Conservation (phyloP, 1,140 invertebrate species). For the Ceratosolen solmsi region DNA sequence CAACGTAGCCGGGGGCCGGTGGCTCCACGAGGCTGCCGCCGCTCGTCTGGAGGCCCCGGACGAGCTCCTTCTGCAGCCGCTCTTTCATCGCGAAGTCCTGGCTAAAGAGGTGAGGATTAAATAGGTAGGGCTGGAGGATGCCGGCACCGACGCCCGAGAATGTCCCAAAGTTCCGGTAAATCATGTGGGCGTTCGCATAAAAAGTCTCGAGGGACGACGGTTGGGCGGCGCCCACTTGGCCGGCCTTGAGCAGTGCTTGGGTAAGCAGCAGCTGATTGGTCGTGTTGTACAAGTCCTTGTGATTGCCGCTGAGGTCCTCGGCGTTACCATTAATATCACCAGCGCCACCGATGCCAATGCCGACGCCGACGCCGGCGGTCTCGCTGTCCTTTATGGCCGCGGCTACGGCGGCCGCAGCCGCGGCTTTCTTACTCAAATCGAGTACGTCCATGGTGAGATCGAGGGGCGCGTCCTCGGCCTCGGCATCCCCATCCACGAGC, state of each 20-base stretch:
- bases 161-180: conserved; percentile 71
- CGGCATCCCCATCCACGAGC: neutral
- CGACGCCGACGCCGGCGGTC: neutral
- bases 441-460: conserved; percentile 87
- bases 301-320: conserved; percentile 50
- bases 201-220: conserved; percentile 70
- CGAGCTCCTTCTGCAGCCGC: conserved; percentile 78
- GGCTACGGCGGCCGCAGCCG: conserved; percentile 60
- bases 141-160: conserved; percentile 61
- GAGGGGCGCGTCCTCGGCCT: conserved; percentile 78
- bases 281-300: conserved; percentile 72
- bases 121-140: conserved; percentile 75
- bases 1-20: conserved; percentile 58
- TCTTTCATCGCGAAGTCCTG: conserved; percentile 79
- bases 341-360: neutral
- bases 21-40: conserved; percentile 79
- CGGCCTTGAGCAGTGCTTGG: conserved; percentile 77
- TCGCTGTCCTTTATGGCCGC: conserved; percentile 28
- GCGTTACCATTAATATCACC: conserved; percentile 50
- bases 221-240: conserved; percentile 59
- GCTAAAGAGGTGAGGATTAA: conserved; percentile 74
- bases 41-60: conserved; percentile 79
- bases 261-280: conserved; percentile 73
- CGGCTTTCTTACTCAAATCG: conserved; percentile 88
- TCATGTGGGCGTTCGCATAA: conserved; percentile 74